Base-by-base conservation (phyloP, 1,140 invertebrate genomes). In the Rhyacophila brunnea region DNA sequence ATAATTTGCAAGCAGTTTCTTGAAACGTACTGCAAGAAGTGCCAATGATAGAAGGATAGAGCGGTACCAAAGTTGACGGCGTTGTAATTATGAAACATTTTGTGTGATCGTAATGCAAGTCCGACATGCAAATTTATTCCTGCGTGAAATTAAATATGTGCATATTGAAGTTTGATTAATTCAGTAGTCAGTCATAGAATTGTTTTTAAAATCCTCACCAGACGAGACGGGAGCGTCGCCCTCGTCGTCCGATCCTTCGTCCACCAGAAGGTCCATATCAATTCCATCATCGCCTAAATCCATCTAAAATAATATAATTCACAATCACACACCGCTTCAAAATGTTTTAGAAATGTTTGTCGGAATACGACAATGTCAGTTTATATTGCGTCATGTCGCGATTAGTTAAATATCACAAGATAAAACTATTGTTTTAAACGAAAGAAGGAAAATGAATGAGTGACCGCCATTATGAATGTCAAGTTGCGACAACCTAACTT, bases 221-320 rank as follows among this genome's bases (percentile, higher is more conserved):
- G 77, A 75, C 65, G 75, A 75, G 62, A 73, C 74, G 65, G 74
- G 75, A 42, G 72, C 75, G 69, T 78, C 76, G 17, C 58, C 58
- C 35, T 60, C 57, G 58, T 78, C 77, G 52, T 78, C 77, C 36
- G 77, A 79, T 19, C 74, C 74, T 67, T 79, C 75, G 53, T 77
- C 74, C 62, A 67, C 71, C 68, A 79, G 67, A 64, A 75, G 70
- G 65, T 77, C 75, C 56, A 76, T 72, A 58, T 79, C 75, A 51
- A 74, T 72, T 60, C 68, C 70, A 51, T 77, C 76, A 65, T 56
- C 53, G 44, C 53, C 53, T 56, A 56, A 56, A 56, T 56, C 53
- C 53, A 56, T 56, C 53, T 56, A 42, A 48, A 56, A 56, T 38
- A 34, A 15, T n/a, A 40, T 3, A 28, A 28, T 28, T 28, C 23